phyloP scores from a whole-genome alignment of 2,797 vertebrate species.

The Falco novaeseelandiae region DNA sequence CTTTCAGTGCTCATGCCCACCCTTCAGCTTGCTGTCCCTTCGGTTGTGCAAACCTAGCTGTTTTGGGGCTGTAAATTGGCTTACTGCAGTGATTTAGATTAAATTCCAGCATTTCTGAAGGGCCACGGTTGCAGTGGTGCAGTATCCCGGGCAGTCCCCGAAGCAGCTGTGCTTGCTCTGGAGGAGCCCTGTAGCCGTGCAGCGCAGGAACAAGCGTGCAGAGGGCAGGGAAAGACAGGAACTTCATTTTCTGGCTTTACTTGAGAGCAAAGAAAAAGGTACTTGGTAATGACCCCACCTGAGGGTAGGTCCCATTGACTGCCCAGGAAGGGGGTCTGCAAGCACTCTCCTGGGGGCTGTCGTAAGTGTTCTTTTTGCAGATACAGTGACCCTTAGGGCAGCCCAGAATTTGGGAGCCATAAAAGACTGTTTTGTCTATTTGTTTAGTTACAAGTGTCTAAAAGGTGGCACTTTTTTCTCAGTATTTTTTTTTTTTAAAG shows the following conservation, averaged over 20 bases:
- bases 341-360: not conserved
- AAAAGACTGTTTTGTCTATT: not conserved
- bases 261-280: not conserved
- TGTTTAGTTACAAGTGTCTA: not conserved
- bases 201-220: not conserved
- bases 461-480: not conserved
- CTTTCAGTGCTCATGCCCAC: not conserved
- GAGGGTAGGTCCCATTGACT: not conserved
- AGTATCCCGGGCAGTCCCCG: fast-evolving
- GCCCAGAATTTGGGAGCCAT: not conserved
- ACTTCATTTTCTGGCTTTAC: not conserved
- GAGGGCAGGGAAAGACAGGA: not conserved
- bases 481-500: not conserved
- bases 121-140: fast-evolving
- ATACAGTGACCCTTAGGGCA: not conserved
- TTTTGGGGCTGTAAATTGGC: fast-evolving
- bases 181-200: not conserved
- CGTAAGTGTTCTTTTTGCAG: fast-evolving
- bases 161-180: not conserved
- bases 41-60: not conserved
- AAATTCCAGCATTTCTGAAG: not conserved
- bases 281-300: not conserved
- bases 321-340: not conserved
- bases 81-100: not conserved
- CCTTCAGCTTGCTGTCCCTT: not conserved